phyloP scores from a whole-genome alignment of 2,888 invertebrate species.

The Aphidoletes aphidimyza region DNA sequence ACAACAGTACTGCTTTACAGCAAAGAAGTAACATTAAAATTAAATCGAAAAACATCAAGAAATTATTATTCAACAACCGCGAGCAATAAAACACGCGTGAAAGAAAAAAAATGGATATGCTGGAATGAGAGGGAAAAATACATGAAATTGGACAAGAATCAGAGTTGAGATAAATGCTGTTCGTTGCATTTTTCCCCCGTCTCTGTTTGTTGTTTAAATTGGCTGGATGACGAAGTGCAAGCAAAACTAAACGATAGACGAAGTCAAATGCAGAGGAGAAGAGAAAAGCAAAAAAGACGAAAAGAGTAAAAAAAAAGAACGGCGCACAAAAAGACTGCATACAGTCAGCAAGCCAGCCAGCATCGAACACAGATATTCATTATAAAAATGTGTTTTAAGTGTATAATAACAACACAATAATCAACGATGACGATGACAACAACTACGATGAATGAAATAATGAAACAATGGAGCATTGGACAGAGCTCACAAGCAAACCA shows the following conservation, averaged over 20 bases:
- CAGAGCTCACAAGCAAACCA: background rate
- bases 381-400: constrained; percentile 49
- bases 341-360: background rate
- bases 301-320: background rate
- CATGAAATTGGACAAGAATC: background rate
- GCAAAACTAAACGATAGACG: background rate
- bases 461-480: constrained; percentile 3
- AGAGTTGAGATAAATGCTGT: constrained; percentile 15
- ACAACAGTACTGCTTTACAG: constrained; percentile 2
- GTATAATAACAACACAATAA: constrained; percentile 44
- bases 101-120: background rate
- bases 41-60: constrained; percentile 41
- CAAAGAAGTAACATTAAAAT: constrained; percentile 31
- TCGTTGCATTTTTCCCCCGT: background rate
- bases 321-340: background rate
- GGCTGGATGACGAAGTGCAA: background rate
- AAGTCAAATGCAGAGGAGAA: background rate
- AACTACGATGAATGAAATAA: background rate
- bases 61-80: constrained; percentile 46
- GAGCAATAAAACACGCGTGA: constrained; percentile 27
- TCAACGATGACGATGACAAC: constrained; percentile 38
- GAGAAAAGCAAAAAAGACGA: background rate
- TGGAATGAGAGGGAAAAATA: background rate
- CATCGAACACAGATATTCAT: constrained; percentile 16
- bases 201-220: background rate